These are phyloP conservation scores for Heliconius erato DNA, from an alignment of 2,888 invertebrate genomes.

Conservation along the genomic window DNA sequence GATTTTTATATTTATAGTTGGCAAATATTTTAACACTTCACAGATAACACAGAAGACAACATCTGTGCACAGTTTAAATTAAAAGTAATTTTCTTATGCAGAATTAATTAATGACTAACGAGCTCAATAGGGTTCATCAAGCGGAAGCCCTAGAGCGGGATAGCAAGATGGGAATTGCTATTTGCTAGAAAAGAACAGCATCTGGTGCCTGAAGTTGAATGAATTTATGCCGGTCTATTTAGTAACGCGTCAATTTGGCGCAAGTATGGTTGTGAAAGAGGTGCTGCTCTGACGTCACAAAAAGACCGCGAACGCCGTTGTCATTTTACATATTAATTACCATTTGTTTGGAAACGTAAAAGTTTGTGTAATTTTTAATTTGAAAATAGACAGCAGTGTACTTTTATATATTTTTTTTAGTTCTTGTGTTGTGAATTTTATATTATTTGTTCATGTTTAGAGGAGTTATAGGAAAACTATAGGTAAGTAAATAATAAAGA, in stretches of 20 bases:
- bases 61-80: constrained; percentile 84
- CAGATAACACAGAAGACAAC: constrained; percentile 61
- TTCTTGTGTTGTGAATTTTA: constrained; percentile 34
- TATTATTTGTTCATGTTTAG: constrained; percentile 48
- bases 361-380: constrained; percentile 29
- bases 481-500: constrained; percentile 64
- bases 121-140: constrained; percentile 85
- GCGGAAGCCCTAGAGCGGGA: constrained; percentile 78
- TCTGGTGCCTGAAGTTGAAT: constrained; percentile 80
- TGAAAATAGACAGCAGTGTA: not conserved
- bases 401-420: not conserved
- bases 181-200: constrained; percentile 62
- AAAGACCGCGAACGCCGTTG: constrained; percentile 48
- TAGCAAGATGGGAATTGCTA: constrained; percentile 49
- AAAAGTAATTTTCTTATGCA: constrained; percentile 86
- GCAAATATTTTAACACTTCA: constrained; percentile 55
- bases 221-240: constrained; percentile 85
- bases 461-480: constrained; percentile 49
- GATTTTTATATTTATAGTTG: constrained; percentile 47
- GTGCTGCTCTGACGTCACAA: constrained; percentile 51
- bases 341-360: constrained; percentile 17
- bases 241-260: constrained; percentile 85
- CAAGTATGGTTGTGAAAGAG: constrained; percentile 76
- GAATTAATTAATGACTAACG: constrained; percentile 86
- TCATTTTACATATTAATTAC: constrained; percentile 28